Base-by-base conservation (phyloP, 2,797 vertebrate genomes). In the Acanthiza pusilla region DNA sequence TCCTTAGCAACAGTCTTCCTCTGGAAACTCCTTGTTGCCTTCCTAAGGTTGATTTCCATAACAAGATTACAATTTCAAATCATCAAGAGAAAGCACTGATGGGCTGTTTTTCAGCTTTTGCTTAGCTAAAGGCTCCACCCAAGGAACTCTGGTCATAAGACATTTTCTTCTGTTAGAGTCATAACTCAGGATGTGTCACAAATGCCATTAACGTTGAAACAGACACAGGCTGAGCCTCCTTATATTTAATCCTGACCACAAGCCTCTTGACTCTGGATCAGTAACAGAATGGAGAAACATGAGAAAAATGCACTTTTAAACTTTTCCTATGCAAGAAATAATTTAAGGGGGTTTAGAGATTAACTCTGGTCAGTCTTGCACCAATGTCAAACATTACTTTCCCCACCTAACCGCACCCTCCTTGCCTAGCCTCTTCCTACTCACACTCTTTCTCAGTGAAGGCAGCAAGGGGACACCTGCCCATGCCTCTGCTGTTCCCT, bases 111-210 rank as follows among this genome's bases (percentile, higher is more conserved):
- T 91, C 62, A 94, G 94, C 71, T 94, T 94, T 91, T 90, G 89
- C 93, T 92, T 79, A 76, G 85, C 63, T 65, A 62, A 78, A 85
- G 58, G 78, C 93, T 96, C 93, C 91, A 86, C 94, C 89, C 82
- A 85, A 96, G 75, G 90, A 66, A 89, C 57, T 95, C 32, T 63
- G 88, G 88, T 92, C 90, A 80, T 60, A 75, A 93, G 82, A 88
- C 82, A 95, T 94, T 96, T 96, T 96, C 72, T 92, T 94, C 92
- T 84, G 61, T 60, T 89, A 40, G 66, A 95, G 89, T 95, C 89
- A 91, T 96, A 89, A 90, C 60, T 96, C 88, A 51, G 82, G 75
- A 92, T 94, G 76, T 96, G 92, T 96, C 87, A 94, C 79, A 95
- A 93, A 90, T 90, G 92, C 76, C 79, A 76, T 78, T 90, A 93